Base-by-base conservation (phyloP, 2,888 invertebrate genomes). In the Esperia sulphurella region DNA sequence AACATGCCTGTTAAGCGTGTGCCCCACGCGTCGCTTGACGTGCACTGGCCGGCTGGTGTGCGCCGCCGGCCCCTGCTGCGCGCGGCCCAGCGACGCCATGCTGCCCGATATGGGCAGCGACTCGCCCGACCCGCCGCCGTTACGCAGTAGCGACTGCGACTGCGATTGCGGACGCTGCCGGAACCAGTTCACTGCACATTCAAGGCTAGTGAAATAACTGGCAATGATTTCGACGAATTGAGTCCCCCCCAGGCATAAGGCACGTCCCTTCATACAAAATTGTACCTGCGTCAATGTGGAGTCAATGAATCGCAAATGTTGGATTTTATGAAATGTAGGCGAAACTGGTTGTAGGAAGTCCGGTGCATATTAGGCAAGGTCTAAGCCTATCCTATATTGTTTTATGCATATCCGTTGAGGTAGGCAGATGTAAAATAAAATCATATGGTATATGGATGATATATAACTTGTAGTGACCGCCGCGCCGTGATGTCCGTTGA, bases 401-500 rank as follows among this genome's bases (percentile, higher is more conserved):
- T n/a, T n/a, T n/a, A n/a, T n/a, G n/a, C n/a, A n/a, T n/a, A n/a
- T n/a, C n/a, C n/a, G n/a, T n/a, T n/a, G n/a, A n/a, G n/a, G n/a
- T n/a, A n/a, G n/a, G n/a, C n/a, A n/a, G n/a, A n/a, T n/a, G n/a
- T n/a, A n/a, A n/a, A n/a, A n/a, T n/a, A n/a, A n/a, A n/a, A n/a
- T n/a, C n/a, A n/a, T n/a, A n/a, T n/a, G n/a, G n/a, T n/a, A n/a
- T n/a, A n/a, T n/a, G n/a, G n/a, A n/a, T n/a, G n/a, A n/a, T n/a
- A n/a, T n/a, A n/a, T n/a, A n/a, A n/a, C n/a, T n/a, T n/a, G n/a
- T n/a, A n/a, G n/a, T n/a, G n/a, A n/a, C n/a, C n/a, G 88, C 64
- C 95, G 95, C 1, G 96, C 95, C 0, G 96, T 95, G 53, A 96
- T 81, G 87, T 83, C 93, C 73, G 91, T 70, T 58, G 86, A 66